phyloP scores from a whole-genome alignment of 1,140 invertebrate genomes.

The Cotesia chilonis region DNA sequence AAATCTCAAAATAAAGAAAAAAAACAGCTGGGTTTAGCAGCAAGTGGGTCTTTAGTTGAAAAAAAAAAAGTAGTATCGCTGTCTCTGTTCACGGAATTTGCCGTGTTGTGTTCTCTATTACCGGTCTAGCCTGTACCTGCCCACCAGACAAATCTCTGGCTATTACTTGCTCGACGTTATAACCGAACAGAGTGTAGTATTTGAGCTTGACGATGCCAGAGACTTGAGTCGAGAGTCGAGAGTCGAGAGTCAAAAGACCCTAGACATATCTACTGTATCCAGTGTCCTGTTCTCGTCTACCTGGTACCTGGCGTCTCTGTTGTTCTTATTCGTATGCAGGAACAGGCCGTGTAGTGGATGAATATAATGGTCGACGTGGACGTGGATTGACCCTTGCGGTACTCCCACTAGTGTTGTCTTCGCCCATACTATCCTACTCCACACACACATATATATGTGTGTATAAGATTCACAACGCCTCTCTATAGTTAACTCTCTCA shows the following conservation, averaged over 20 bases:
- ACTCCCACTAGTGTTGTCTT: constrained; percentile 52
- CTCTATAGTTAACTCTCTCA: constrained; percentile 22
- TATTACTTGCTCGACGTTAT: constrained; percentile 45
- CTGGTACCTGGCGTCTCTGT: neutral
- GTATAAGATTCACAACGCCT: constrained; percentile 18
- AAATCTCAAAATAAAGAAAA: no score
- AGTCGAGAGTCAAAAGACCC: constrained; percentile 27
- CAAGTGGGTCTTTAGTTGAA: no score
- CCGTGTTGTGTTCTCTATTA: constrained; percentile 37
- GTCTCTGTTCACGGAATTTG: constrained; percentile 23
- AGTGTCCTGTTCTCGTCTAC: no score
- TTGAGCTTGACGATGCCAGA: constrained; percentile 31
- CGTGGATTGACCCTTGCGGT: constrained; percentile 59
- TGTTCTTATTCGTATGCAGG: neutral
- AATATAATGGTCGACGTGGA: constrained; percentile 28
- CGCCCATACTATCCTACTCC: neutral
- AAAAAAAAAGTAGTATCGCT: neutral
- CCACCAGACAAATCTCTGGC: constrained; percentile 46
- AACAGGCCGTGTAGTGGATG: neutral
- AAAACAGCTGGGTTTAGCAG: no score
- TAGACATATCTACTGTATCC: neutral
- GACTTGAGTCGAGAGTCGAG: neutral
- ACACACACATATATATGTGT: constrained; percentile 4
- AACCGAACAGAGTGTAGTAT: constrained; percentile 17
- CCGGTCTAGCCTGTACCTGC: constrained; percentile 44